Percentiles rank a stretch among this genome's conserved stretches.
phyloP scores from a whole-genome alignment of 2,797 vertebrate species.

The Neopelma chrysocephalum region DNA sequence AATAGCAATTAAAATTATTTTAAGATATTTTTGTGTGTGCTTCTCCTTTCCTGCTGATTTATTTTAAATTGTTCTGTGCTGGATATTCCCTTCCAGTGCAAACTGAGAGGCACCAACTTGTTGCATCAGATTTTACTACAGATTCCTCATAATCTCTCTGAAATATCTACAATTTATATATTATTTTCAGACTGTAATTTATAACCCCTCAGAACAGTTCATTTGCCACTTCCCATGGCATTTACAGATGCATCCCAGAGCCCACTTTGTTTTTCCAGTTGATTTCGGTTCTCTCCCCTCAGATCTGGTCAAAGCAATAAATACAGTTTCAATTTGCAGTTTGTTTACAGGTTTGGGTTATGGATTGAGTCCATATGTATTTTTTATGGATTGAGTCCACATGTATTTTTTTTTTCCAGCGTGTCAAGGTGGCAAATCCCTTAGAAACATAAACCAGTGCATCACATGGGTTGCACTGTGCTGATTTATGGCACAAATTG shows the following conservation, averaged over 20 bases:
- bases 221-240: not conserved
- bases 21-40: not conserved
- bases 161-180: not conserved
- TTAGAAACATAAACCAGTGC: rapidly evolving
- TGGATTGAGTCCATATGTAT: not conserved
- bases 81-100: not conserved
- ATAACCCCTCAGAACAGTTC: not conserved
- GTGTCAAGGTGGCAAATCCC: not conserved
- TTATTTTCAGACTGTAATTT: not conserved
- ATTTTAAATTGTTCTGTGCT: not conserved
- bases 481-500: not conserved
- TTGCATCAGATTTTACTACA: not conserved
- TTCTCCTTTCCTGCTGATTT: not conserved
- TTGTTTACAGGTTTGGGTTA: not conserved
- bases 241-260: not conserved
- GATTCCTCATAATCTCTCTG: not conserved
- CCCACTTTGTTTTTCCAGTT: not conserved
- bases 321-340: not conserved
- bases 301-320: not conserved
- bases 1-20: not conserved
- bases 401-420: not conserved
- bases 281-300: not conserved
- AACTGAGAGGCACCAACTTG: not conserved
- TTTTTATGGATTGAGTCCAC: no score
- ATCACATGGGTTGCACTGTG: rapidly evolving